Evolutionary conservation across 2,888 invertebrate species (phyloP).

Genomic region (Geophilus truncorum): DNA sequence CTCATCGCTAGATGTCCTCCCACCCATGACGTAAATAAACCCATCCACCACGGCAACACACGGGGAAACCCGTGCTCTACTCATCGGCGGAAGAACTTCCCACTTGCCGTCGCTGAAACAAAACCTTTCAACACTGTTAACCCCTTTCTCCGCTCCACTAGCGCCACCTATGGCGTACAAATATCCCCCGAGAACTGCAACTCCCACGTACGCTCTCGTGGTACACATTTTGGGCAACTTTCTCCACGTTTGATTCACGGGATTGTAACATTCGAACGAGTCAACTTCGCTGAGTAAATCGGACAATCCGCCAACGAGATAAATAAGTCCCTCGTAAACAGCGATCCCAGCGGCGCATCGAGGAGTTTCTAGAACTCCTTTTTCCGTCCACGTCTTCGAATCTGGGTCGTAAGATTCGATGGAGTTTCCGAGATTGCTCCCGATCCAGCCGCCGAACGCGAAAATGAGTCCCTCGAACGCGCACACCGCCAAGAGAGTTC

Average conservation of each 20-base stretch:
- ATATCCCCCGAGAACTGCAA: slow-evolving; percentile 69
- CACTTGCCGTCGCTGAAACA: slow-evolving; percentile 75
- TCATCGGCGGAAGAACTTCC: slow-evolving; percentile 69
- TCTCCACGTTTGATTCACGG: slow-evolving; percentile 73
- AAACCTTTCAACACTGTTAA: slow-evolving; percentile 76
- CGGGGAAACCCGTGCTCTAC: slow-evolving; percentile 70
- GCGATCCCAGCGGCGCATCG: slow-evolving; percentile 89
- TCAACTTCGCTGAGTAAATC: slow-evolving; percentile 38
- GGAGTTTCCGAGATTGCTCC: slow-evolving; percentile 80
- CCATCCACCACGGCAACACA: slow-evolving; percentile 81
- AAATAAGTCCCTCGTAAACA: slow-evolving; percentile 77
- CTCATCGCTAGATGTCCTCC: slow-evolving; percentile 47
- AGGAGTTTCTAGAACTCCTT: slow-evolving; percentile 74
- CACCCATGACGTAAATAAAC: slow-evolving; percentile 72
- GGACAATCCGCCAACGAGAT: slow-evolving; percentile 72
- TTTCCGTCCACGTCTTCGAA: slow-evolving; percentile 68
- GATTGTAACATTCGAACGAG: slow-evolving; percentile 50
- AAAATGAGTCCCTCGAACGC: slow-evolving; percentile 75
- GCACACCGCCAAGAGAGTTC: slow-evolving; percentile 85
- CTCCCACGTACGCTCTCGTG: slow-evolving; percentile 81
- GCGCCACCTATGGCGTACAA: slow-evolving; percentile 87
- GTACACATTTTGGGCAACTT: slow-evolving; percentile 70
- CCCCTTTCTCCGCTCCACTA: slow-evolving; percentile 67
- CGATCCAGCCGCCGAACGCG: slow-evolving; percentile 91
- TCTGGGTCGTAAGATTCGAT: slow-evolving; percentile 83